These are phyloP conservation scores for Chironex yamaguchii DNA, from an alignment of 30 jellyfish, hydroid and myxozoan species.

Conservation along the genomic window DNA sequence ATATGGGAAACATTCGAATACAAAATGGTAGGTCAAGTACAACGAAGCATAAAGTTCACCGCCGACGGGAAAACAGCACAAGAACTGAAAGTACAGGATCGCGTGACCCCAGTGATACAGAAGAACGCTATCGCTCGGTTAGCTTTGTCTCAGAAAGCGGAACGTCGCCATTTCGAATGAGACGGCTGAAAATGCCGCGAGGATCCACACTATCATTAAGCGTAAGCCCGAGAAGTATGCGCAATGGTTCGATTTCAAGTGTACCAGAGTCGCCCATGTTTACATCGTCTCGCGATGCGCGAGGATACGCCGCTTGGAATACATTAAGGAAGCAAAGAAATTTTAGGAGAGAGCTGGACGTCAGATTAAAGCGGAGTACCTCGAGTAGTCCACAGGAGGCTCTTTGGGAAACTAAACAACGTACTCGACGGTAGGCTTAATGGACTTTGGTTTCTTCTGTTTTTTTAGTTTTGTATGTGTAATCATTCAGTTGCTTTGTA, in stretches of 20 bases:
- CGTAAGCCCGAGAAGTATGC: slow-evolving; percentile 82
- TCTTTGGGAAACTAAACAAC: slow-evolving; percentile 28
- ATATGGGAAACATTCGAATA: neutral
- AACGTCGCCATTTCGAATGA: slow-evolving; percentile 25
- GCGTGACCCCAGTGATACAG: slow-evolving; percentile 82
- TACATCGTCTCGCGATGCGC: slow-evolving; percentile 72
- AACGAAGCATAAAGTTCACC: neutral
- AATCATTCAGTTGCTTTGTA: no score
- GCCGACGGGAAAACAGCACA: slow-evolving; percentile 9
- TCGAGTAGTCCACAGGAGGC: slow-evolving; percentile 62
- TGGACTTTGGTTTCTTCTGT: no score
- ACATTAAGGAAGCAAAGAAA: slow-evolving; percentile 88
- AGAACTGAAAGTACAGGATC: slow-evolving; percentile 50
- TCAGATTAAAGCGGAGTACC: slow-evolving; percentile 69
- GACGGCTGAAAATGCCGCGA: slow-evolving; percentile 76
- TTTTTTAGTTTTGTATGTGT: no score
- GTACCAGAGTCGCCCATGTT: slow-evolving; percentile 80
- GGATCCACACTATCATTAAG: slow-evolving; percentile 84
- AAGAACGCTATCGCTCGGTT: slow-evolving; percentile 78
- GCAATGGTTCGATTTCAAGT: slow-evolving; percentile 71
- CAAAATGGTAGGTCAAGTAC: neutral
- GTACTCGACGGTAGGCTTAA: slow-evolving; percentile 75
- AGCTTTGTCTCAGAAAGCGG: slow-evolving; percentile 78
- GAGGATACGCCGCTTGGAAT: slow-evolving; percentile 96
- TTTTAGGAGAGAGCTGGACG: slow-evolving; percentile 86